Percentiles rank a stretch among this genome's conserved stretches.
These are phyloP conservation scores for Talpa occidentalis DNA, from an alignment of 2,113 vertebrate species.

Conservation along the genomic window DNA sequence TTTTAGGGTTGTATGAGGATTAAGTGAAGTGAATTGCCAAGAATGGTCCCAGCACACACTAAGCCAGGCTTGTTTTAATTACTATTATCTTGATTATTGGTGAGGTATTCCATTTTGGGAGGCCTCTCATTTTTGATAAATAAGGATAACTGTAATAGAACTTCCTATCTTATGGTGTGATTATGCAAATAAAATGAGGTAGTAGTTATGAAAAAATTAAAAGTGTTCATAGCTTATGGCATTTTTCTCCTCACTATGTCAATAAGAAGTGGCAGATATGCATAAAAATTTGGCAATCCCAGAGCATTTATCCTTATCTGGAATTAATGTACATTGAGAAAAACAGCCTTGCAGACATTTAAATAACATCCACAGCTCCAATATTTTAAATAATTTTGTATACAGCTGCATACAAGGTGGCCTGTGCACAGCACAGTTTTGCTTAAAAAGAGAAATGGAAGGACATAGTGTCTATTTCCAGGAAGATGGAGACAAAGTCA, in stretches of 20 bases:
- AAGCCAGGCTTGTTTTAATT: background rate
- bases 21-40: background rate
- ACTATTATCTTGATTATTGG: background rate
- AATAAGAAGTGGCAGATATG: background rate
- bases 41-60: background rate
- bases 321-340: background rate
- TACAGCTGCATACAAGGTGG: background rate
- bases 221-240: background rate
- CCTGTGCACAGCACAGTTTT: constrained; percentile 22
- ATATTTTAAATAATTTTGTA: background rate
- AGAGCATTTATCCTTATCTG: background rate
- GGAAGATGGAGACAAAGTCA: constrained; percentile 54
- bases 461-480: constrained; percentile 53
- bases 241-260: background rate
- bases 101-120: background rate
- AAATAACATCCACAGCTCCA: background rate
- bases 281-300: background rate
- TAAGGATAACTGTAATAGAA: background rate
- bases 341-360: background rate
- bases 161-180: background rate
- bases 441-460: constrained; percentile 63
- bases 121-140: background rate
- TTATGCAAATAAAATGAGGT: constrained; percentile 2
- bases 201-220: background rate
- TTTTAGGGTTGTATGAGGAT: background rate